Base-by-base conservation (phyloP, 2,888 invertebrate genomes). In the Polyploca ridens region DNA sequence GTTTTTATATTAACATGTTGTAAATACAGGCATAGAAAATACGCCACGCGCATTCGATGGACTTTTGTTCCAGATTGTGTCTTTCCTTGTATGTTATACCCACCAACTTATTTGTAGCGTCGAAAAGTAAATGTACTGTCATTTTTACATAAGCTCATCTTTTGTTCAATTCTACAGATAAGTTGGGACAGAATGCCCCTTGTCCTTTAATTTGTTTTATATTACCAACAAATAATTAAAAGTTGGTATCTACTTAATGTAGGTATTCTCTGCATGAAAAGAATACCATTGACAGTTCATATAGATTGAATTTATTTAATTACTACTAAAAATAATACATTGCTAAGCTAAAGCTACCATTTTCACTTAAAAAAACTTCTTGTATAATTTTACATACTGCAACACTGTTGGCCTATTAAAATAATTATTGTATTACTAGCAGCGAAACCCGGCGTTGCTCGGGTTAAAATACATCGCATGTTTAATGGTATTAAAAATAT, bases 321-420 rank as follows among this genome's bases (percentile, higher is more conserved):
- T 19, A 54, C 10, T 10, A 0, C 10, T 54, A 19, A 19, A 54
- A 8, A 54, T 13, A 7, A 38, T 38, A 16, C 16, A 49, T 16
- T 16, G 4, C 14, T 5, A 13, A 1, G 14, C 3, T 49, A 16
- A 49, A 16, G 10, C 19, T 54, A 54, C 19, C 3, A 54, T 19
- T 54, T 54, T 41, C 0, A 19, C 8, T 7, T 13, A 16, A 16
- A 19, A 41, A 13, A 41, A 41, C 3, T 41, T 41, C 13, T 13
- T 41, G 19, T 61, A 19, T 27, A 61, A 11, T 60, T 10, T 60
- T 19, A 41, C 1, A 41, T 16, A 54, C n/a, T 19, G 54, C 35
- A 35, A 41, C 38, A 13, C 16, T 19, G 61, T 16, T 61, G 61
- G 61, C 61, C 44, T 61, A 61, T 13, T 61, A 54, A 54, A 54